These are phyloP conservation scores for Hyla sarda DNA, from an alignment of 2,113 vertebrate species.

Conservation along the genomic window DNA sequence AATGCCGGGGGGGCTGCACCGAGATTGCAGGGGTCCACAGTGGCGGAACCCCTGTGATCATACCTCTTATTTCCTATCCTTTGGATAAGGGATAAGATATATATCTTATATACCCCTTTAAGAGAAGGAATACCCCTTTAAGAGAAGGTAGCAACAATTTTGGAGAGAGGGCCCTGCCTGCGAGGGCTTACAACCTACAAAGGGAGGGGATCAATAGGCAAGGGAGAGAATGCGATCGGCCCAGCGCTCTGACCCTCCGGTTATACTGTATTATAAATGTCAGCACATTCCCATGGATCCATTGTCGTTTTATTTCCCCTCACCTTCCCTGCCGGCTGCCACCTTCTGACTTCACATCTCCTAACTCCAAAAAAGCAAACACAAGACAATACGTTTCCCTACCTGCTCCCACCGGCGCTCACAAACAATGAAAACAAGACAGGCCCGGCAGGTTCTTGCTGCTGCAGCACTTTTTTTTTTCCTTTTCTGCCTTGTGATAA, in stretches of 20 bases:
- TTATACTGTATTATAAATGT: conserved; percentile 34
- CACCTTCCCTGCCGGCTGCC: conserved; percentile 13
- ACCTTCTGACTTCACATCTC: conserved; percentile 44
- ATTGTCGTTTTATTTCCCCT: conserved; percentile 49
- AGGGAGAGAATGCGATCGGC: not conserved
- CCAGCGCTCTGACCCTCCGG: conserved; percentile 13
- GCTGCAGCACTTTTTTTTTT: not conserved
- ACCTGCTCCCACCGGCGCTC: conserved; percentile 7
- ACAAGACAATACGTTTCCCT: conserved; percentile 36
- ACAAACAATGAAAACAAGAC: conserved; percentile 23
- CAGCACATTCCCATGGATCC: conserved; percentile 53
- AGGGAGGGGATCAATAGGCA: too few relatives aligned
- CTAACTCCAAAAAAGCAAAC: conserved; percentile 23
- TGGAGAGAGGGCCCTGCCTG: too few relatives aligned
- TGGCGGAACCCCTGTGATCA: too few relatives aligned
- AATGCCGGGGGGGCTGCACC: too few relatives aligned
- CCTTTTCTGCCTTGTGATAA: not conserved
- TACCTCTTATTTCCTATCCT: too few relatives aligned
- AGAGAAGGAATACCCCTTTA: too few relatives aligned
- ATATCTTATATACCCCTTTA: too few relatives aligned
- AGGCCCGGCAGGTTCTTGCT: not conserved
- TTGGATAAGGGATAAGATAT: too few relatives aligned
- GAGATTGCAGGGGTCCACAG: too few relatives aligned
- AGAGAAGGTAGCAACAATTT: too few relatives aligned
- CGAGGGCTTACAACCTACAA: too few relatives aligned